These are phyloP conservation scores for Stictonetta naevosa DNA, from an alignment of 2,113 vertebrate species.

Conservation along the genomic window DNA sequence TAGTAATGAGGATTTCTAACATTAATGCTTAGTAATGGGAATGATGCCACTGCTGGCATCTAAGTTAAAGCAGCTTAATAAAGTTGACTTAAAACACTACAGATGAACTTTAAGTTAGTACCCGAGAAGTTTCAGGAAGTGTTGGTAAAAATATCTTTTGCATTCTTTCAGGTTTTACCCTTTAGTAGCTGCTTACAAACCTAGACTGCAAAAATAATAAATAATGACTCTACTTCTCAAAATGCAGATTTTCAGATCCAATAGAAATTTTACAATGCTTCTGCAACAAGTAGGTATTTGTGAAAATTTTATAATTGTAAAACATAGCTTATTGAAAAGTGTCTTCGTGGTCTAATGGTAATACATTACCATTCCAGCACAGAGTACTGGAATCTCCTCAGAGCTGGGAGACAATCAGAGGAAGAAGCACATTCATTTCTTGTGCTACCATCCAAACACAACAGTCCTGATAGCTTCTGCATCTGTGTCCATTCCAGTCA, in stretches of 20 bases:
- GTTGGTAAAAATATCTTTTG: neutral
- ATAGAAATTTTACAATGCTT: neutral
- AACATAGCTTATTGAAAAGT: neutral
- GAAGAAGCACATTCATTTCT: neutral
- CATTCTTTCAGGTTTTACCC: neutral
- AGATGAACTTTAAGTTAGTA: neutral
- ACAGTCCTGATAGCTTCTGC: neutral
- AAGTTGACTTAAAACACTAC: neutral
- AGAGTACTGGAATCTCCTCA: neutral
- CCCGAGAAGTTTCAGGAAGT: neutral
- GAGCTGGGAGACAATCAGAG: neutral
- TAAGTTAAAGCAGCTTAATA: neutral
- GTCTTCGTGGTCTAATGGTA: neutral
- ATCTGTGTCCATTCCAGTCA: neutral
- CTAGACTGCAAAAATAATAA: neutral
- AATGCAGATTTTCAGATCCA: neutral
- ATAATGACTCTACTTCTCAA: neutral
- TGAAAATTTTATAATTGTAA: neutral
- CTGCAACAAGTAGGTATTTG: neutral
- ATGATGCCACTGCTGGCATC: neutral
- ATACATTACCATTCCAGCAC: neutral
- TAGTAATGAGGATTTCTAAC: constrained; percentile 25
- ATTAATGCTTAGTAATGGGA: neutral
- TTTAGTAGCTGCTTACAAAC: neutral
- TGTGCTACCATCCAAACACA: neutral